Percentiles rank a stretch among this genome's conserved stretches.
These are phyloP conservation scores for Sebastes diploproa DNA, from an alignment of 2,797 vertebrate genomes.

Conservation along the genomic window DNA sequence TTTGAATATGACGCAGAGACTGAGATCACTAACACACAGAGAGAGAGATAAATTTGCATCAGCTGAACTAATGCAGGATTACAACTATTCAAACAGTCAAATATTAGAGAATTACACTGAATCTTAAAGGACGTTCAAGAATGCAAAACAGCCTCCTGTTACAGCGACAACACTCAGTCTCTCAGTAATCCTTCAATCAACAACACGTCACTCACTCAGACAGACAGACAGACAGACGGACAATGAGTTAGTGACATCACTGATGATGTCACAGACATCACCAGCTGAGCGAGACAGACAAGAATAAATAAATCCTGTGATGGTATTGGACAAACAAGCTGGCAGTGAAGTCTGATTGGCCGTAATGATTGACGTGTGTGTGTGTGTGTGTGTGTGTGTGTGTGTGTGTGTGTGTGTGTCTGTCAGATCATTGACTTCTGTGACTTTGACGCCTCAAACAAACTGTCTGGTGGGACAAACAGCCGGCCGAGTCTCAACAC, in stretches of 20 bases:
- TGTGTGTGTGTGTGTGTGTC: neutral
- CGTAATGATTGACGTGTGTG: neutral
- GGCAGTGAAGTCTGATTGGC: constrained; percentile 7
- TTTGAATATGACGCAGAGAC: neutral
- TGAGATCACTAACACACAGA: neutral
- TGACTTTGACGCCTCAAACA: constrained; percentile 15
- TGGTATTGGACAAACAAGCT: neutral
- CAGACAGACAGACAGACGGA: neutral
- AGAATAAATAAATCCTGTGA: too few species aligned
- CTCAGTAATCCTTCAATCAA: neutral
- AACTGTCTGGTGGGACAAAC: neutral
- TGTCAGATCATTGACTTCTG: neutral
- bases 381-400: neutral
- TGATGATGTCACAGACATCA: constrained; percentile 7
- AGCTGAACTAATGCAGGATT: neutral
- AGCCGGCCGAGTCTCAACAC: neutral
- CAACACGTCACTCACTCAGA: neutral
- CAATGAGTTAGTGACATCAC: too few species aligned
- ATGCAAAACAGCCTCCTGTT: neutral
- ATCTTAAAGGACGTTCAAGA: neutral
- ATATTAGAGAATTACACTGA: neutral
- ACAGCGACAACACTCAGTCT: neutral
- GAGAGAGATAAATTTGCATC: neutral
- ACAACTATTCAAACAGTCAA: neutral
- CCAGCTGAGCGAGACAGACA: neutral